These are phyloP conservation scores for Noctuana brunneofusca DNA, from an alignment of 2,888 invertebrate genomes.

Conservation along the genomic window DNA sequence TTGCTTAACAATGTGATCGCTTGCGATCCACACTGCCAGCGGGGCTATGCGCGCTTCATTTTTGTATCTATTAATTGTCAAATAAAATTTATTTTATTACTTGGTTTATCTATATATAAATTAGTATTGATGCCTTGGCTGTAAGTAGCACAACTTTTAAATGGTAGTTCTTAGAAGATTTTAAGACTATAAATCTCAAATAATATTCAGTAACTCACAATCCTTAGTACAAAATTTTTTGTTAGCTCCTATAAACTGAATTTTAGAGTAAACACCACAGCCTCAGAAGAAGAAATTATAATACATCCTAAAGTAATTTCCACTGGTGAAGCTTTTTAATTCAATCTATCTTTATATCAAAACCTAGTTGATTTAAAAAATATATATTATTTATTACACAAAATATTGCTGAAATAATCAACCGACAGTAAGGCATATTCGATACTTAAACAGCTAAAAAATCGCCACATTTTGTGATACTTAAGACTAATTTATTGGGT, in stretches of 20 bases:
- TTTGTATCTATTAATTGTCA: no score
- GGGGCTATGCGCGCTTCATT: no score
- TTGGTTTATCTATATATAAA: no score
- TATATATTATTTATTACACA: no score
- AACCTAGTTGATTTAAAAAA: no score
- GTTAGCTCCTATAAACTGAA: background rate
- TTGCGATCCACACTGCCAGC: no score
- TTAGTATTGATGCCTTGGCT: no score
- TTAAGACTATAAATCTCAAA: no score
- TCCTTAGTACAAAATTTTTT: background rate
- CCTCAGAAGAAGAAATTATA: background rate
- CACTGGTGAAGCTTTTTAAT: background rate
- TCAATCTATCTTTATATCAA: background rate
- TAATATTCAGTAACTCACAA: background rate
- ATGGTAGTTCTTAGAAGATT: background rate
- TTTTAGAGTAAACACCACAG: background rate
- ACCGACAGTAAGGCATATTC: background rate
- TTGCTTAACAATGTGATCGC: no score
- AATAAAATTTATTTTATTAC: no score
- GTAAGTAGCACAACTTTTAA: background rate
- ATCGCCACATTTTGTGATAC: constrained; percentile 15
- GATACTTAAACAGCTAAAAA: background rate
- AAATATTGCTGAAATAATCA: background rate
- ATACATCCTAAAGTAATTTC: background rate
- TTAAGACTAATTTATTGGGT: constrained; percentile 1